A percentile compares a stretch with the other conserved stretches of the same genome.
Conservation (phyloP, 2,113 vertebrate species). For the Bos taurus region DNA sequence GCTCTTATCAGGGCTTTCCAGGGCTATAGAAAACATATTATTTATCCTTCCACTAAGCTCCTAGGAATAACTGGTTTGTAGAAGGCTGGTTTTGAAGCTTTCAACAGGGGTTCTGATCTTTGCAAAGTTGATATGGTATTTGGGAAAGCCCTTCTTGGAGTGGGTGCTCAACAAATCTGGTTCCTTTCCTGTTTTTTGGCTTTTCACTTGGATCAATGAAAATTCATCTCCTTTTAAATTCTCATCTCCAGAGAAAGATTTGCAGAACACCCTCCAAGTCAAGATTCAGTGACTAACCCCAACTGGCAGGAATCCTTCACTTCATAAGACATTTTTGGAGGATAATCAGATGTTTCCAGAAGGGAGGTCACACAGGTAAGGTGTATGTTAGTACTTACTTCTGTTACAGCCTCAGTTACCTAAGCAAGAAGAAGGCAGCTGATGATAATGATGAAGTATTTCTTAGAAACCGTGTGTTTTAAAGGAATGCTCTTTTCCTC, state of each 20-base stretch:
- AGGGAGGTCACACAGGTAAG: not conserved
- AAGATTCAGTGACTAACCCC: not conserved
- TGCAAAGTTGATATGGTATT: not conserved
- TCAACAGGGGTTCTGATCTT: not conserved
- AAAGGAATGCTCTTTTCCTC: not conserved
- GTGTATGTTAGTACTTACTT: not conserved
- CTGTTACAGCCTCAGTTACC: not conserved
- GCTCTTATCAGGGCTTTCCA: slow-evolving; percentile 5
- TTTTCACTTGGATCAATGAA: not conserved
- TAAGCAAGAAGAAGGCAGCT: not conserved
- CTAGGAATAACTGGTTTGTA: not conserved
- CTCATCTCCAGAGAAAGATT: not conserved
- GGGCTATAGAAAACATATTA: not conserved
- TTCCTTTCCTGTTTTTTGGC: not conserved
- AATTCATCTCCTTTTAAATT: not conserved
- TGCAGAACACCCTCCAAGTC: not conserved
- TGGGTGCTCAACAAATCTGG: not conserved
- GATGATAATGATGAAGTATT: not conserved
- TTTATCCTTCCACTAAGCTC: not conserved
- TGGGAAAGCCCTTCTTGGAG: not conserved
- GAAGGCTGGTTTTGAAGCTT: not conserved
- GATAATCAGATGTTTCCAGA: not conserved
- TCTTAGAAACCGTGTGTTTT: not conserved
- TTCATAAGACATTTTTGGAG: not conserved
- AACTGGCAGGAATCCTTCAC: not conserved